Conservation (phyloP, 2,113 vertebrate genomes). For the Noturus placidus region DNA sequence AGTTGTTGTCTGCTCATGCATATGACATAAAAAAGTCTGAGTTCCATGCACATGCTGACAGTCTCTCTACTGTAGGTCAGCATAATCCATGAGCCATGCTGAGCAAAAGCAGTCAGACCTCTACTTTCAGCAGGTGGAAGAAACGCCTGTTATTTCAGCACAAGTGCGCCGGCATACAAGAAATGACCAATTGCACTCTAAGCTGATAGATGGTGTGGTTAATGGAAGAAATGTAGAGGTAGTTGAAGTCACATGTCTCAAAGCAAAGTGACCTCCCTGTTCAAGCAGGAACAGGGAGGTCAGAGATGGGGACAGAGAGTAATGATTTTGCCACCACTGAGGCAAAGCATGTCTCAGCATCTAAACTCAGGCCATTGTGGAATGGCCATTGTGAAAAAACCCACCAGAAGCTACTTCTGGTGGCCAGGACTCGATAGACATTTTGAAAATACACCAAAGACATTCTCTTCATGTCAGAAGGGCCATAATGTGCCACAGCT, state of each 20-base stretch:
- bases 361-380: not conserved
- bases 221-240: not conserved
- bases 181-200: not conserved
- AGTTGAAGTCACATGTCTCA: not conserved
- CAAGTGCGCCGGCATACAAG: not conserved
- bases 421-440: not conserved
- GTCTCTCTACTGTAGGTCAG: not conserved
- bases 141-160: not conserved
- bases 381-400: not conserved
- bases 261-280: not conserved
- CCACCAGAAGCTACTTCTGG: not conserved
- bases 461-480: not conserved
- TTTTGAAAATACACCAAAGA: not conserved
- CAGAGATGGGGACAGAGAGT: not conserved
- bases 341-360: not conserved
- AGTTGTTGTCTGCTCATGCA: not conserved
- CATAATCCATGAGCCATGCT: not conserved
- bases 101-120: not conserved
- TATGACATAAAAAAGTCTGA: not conserved
- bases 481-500: not conserved
- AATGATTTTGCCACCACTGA: not conserved
- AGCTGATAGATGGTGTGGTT: not conserved
- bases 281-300: not conserved
- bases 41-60: not conserved
- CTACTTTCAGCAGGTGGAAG: not conserved